Base-by-base conservation (phyloP, 2,888 invertebrate species). In the Xanthorhoe designata region DNA sequence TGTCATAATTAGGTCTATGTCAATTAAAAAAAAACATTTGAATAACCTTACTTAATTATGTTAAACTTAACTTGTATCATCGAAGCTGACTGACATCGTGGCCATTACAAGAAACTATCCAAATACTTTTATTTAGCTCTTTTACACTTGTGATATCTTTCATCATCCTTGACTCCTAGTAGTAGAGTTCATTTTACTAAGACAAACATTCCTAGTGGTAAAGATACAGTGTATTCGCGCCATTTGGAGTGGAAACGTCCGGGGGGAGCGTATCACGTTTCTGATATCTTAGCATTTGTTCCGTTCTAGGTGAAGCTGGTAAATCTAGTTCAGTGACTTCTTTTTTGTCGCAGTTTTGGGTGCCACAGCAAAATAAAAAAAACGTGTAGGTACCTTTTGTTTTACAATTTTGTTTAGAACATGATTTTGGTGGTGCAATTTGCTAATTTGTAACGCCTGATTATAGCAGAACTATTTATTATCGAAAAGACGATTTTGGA, bases 181-280 rank as follows among this genome's bases (percentile, higher is more conserved):
- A 4, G 9, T 9, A 52, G 17, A 53, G 17, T 8, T 17, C 17
- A 17, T 29, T 56, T 56, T 45, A 0, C 29, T 29, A 13, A 32
- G 45, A 5, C 45, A 53, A 29, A 18, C 7, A 47, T 17, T 47
- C 15, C 7, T 47, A 47, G 47, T 17, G 15, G 17, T 2, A n/a
- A 47, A 10, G 13, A 53, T 15, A 18, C n/a, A 49, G 47, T 35
- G 35, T 49, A 49, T 61, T 49, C 49, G 54, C 49, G 49, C 54
- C 35, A 61, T 54, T 61, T 54, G 49, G 54, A 19, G 17, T 54
- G 49, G 54, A 61, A 61, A 53, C 19, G 49, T 61, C 61, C 54
- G 32, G 18, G 1, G 47, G 54, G 61, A 54, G 32, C 35, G 53
- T 54, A 61, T 53, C 61, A 18, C 29, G 32, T 47, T 60, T 47